Percentiles rank a stretch among this genome's conserved stretches.
Evolutionary conservation across 1,140 invertebrate species (phyloP).

Genomic region (Drosophila melanica): DNA sequence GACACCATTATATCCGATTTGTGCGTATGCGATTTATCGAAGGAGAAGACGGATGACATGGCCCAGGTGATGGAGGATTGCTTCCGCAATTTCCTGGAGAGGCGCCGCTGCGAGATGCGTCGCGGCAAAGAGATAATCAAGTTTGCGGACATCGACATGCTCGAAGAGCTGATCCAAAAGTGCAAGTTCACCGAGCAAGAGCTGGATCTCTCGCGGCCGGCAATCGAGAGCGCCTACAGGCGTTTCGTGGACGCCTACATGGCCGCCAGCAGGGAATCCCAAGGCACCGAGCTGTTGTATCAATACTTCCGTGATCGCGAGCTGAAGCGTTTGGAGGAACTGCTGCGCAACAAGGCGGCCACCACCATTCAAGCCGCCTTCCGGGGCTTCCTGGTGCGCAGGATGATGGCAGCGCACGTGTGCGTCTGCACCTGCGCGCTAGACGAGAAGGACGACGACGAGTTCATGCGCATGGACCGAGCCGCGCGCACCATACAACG

Average conservation of each 20-base stretch:
- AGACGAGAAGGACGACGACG: constrained; percentile 36
- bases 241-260: constrained; percentile 79
- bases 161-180: constrained; percentile 69
- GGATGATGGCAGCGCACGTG: constrained; percentile 42
- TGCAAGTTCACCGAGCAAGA: constrained; percentile 69
- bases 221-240: constrained; percentile 74
- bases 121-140: constrained; percentile 62
- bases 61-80: constrained; percentile 69
- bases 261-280: constrained; percentile 55
- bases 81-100: constrained; percentile 75
- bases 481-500: constrained; percentile 61
- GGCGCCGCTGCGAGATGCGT: constrained; percentile 70
- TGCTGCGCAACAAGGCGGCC: constrained; percentile 48
- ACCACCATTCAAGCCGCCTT: constrained; percentile 69
- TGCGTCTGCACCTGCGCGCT: constrained; percentile 56
- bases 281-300: constrained; percentile 73
- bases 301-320: constrained; percentile 79
- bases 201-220: constrained; percentile 61
- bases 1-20: constrained; percentile 75
- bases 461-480: constrained; percentile 7
- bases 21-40: constrained; percentile 70
- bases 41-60: constrained; percentile 71
- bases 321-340: constrained; percentile 55
- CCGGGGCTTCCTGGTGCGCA: constrained; percentile 60
- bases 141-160: constrained; percentile 69